phyloP scores from a whole-genome alignment of 2,113 vertebrate species.

The Maccullochella peelii region DNA sequence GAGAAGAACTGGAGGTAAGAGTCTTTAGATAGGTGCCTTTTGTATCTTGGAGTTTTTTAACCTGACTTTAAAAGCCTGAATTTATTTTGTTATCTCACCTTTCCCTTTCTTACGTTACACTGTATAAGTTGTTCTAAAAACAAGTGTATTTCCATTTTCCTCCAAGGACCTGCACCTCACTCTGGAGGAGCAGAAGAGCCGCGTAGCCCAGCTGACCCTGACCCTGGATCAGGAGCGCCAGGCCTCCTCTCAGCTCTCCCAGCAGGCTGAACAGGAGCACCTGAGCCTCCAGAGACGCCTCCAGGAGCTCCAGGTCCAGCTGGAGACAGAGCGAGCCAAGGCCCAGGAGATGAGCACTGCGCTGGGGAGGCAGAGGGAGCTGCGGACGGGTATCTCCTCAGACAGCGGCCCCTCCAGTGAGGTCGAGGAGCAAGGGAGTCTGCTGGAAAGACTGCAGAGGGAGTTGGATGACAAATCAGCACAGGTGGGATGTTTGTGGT shows the following conservation, averaged over 20 bases:
- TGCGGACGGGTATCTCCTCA: conserved; percentile 65
- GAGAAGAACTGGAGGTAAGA: conserved; percentile 92
- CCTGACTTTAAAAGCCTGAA: background rate
- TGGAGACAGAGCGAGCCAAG: conserved; percentile 89
- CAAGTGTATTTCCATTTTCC: background rate
- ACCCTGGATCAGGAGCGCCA: conserved; percentile 88
- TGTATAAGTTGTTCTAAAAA: background rate
- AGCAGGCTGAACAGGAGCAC: conserved; percentile 86
- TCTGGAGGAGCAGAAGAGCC: conserved; percentile 88
- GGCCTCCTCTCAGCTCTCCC: conserved; percentile 84
- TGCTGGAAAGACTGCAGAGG: conserved; percentile 88
- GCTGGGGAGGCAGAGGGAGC: conserved; percentile 87
- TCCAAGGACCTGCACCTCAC: conserved; percentile 90
- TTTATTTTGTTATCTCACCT: too few species aligned
- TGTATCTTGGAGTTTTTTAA: too few species aligned
- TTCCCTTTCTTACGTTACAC: background rate
- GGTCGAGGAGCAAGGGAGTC: conserved; percentile 41
- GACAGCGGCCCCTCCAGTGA: conserved; percentile 29
- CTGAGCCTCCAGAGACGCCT: conserved; percentile 82
- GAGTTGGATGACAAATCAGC: conserved; percentile 91
- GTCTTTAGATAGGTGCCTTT: background rate
- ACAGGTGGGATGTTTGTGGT: conserved; percentile 74
- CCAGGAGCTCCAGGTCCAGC: conserved; percentile 90
- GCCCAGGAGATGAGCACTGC: conserved; percentile 87
- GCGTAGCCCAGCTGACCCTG: conserved; percentile 82